phyloP scores from a whole-genome alignment of 2,888 invertebrate genomes.

The Mimas tiliae region DNA sequence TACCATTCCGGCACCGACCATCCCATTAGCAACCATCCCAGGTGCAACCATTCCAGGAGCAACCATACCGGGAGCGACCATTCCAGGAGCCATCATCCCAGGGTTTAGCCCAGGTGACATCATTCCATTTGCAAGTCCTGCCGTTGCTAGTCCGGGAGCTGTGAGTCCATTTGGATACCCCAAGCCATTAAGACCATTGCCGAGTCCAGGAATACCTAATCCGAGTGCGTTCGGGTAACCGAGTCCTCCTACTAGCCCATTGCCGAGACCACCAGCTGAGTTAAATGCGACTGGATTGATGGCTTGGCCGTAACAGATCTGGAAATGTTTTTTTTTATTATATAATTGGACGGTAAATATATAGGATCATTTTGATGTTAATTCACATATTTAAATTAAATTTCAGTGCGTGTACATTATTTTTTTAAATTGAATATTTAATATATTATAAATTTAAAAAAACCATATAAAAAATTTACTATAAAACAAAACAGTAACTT shows the following conservation, averaged over 20 bases:
- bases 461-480: too few relatives aligned
- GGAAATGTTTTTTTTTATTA: not conserved
- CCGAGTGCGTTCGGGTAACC: constrained; percentile 20
- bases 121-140: constrained; percentile 17
- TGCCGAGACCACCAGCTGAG: constrained; percentile 13
- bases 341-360: too few relatives aligned
- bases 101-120: not conserved
- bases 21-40: not conserved
- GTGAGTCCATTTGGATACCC: constrained; percentile 15
- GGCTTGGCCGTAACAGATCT: constrained; percentile 20
- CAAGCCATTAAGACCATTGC: constrained; percentile 2
- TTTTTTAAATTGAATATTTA: too few relatives aligned
- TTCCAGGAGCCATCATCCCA: not conserved
- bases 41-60: constrained; percentile 3
- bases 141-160: not conserved
- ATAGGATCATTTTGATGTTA: too few relatives aligned
- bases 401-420: too few relatives aligned
- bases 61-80: not conserved
- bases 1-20: not conserved
- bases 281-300: constrained; percentile 11
- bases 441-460: too few relatives aligned
- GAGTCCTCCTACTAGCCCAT: constrained; percentile 10
- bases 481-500: too few relatives aligned
- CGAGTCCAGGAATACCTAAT: constrained; percentile 11
- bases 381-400: too few relatives aligned